Base-by-base conservation (phyloP, 1,140 invertebrate genomes). In the Bombus difficillimus region DNA sequence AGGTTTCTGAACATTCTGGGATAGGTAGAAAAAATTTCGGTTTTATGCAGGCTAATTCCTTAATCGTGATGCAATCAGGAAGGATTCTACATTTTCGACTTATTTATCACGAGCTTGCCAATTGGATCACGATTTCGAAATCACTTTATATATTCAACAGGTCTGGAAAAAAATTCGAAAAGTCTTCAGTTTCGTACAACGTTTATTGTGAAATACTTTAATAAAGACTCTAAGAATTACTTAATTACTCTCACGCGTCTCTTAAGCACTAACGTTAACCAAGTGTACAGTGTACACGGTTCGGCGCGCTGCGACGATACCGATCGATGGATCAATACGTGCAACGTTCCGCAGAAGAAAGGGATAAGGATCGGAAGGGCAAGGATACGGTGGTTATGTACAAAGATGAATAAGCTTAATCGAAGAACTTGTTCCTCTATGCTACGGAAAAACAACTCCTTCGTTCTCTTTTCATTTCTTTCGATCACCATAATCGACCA, bases 341-440 rank as follows among this genome's bases (percentile, higher is more conserved):
- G 53, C 41, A 81, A 47, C 37, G 22, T 53, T 68, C 59, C 75
- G 72, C 66, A 41, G 75, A 37, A 81, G 47, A 89, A 64, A 66
- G 78, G 86, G 71, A 85, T 37, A 47, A 85, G 83, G 89, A 85
- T 89, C 79, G 57, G 32, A 53, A 64, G 86, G 82, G 66, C 72
- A 83, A 89, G 86, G 86, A 88, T 75, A 85, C 78, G 86, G 89
- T 90, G 78, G 47, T 86, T 92, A 92, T 92, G 87, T 92, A 92
- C 92, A 92, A 62, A 92, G 86, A 89, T 84, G 87, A 81, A 79
- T 59, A 53, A 84, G 78, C 64, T 77, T 53, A 39, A 25, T 25
- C 73, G 73, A 72, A 85, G 78, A 78, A 66, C 71, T 83, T 81
- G 59, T 53, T 86, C 72, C 66, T 47, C 82, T 64, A 43, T 57